A percentile compares a stretch with the other conserved stretches of the same genome.
phyloP scores from a whole-genome alignment of 2,888 invertebrate genomes.

The Onthophagus sagittarius region DNA sequence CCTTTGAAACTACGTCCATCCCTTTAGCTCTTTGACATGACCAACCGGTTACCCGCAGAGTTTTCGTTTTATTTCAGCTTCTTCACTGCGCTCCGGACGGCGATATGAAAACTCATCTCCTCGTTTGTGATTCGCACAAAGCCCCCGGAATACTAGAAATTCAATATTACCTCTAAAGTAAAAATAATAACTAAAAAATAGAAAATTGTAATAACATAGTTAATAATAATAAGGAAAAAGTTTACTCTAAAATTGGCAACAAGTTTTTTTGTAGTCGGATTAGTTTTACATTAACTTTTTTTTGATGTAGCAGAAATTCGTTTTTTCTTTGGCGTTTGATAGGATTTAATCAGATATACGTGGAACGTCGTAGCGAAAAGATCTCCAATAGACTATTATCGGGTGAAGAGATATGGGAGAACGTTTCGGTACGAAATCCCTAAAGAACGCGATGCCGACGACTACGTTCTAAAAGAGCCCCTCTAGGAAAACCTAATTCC shows the following conservation, averaged over 20 bases:
- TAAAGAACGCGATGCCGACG: neutral
- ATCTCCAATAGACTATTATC: neutral
- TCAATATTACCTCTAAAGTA: neutral
- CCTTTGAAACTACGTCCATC: neutral
- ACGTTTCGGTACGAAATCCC: neutral
- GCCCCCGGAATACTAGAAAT: neutral
- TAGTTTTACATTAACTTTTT: neutral
- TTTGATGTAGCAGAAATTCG: neutral
- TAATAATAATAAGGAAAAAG: too few species aligned
- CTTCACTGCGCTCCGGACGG: neutral
- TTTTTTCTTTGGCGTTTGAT: neutral
- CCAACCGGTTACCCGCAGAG: neutral
- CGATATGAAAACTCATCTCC: neutral
- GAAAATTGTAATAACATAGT: too few species aligned
- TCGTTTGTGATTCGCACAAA: neutral
- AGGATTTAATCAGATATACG: neutral
- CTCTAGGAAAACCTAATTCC: neutral
- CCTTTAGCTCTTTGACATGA: neutral
- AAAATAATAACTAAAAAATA: neutral
- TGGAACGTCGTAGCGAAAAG: neutral
- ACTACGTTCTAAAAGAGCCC: neutral
- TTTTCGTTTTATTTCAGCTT: neutral
- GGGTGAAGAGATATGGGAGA: neutral
- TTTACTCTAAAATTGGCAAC: too few species aligned
- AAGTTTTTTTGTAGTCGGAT: neutral